Evolutionary conservation across 2,888 invertebrate species (phyloP), one percentile per base, ranked within the genome.

Genomic region (Caenorhabditis japonica): DNA sequence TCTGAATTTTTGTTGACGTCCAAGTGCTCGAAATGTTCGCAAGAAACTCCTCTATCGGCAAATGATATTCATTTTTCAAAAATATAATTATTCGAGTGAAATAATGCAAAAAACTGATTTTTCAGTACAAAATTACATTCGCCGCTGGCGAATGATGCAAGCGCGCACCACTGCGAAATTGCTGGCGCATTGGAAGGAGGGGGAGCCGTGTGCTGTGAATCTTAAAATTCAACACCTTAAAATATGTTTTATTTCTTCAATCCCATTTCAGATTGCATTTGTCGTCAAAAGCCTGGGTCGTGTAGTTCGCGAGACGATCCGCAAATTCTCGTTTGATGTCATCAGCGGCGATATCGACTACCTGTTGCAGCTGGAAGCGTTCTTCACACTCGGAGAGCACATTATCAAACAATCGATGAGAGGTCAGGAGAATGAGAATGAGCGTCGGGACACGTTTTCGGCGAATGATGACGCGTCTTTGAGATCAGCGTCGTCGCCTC

Each of bases 341-440:
- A 36, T 66, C n/a, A 44, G 36, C n/a, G 53, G 49, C 12, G 60
- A 66, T 33, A 15, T 72, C 12, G 41, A 36, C 12, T 72, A 27
- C 23, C 46, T 72, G 10, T 36, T 73, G 8, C 73, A 73, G 21
- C n/a, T 73, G 12, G 73, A 73, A 52, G 68, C 55, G 4, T 73
- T 62, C 46, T 52, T 68, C 27, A 44, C 59, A 33, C 43, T 73
- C n/a, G 62, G 55, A 0, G 68, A 68, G 25, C 38, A 56, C 19
- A 53, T 73, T 12, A 61, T 73, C 25, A 66, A 56, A 27, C 73
- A 73, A 36, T 68, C 68, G 4, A 39, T 73, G 4, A 58, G 64
- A 23, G 66, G 68, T 13, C 55, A 68, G 25, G 61, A 68, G 19
- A 51, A 44, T 34, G 56, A 60, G n/a, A 38, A 25, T 21, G 59